These are phyloP conservation scores for Gryllus longicercus DNA, from an alignment of 2,888 invertebrate genomes.

Conservation along the genomic window DNA sequence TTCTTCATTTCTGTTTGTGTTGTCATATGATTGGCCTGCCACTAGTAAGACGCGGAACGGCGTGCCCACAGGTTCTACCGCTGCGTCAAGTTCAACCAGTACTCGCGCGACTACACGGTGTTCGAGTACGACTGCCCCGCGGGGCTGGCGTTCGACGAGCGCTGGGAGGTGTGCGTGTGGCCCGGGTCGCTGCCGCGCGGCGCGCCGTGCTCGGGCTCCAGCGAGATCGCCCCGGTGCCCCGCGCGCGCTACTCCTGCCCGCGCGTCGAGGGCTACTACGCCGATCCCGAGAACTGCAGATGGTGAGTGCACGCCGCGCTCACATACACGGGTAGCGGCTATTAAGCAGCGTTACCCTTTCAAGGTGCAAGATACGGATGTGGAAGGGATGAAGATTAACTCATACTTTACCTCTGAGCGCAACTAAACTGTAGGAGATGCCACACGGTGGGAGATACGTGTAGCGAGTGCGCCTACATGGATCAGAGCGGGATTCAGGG, in stretches of 20 bases:
- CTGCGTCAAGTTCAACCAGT: conserved; percentile 76
- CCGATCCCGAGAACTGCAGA: conserved; percentile 75
- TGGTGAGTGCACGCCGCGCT: conserved; percentile 48
- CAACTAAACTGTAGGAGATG: too few species aligned
- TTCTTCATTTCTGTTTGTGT: too few species aligned
- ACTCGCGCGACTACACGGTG: conserved; percentile 68
- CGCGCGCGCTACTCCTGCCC: conserved; percentile 65
- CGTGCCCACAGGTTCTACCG: conserved; percentile 62
- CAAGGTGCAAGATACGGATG: too few species aligned
- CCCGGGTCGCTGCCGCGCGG: conserved; percentile 69
- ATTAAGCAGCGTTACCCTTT: too few species aligned
- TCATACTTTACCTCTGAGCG: too few species aligned
- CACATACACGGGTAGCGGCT: too few species aligned
- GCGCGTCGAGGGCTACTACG: conserved; percentile 66
- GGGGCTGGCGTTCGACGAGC: conserved; percentile 71
- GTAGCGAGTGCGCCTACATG: too few species aligned
- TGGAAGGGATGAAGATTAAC: too few species aligned
- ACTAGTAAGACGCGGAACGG: not conserved
- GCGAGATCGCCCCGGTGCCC: conserved; percentile 74
- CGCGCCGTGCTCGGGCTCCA: conserved; percentile 68
- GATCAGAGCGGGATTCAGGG: too few species aligned
- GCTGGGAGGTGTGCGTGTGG: conserved; percentile 78
- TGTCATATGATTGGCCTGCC: too few species aligned
- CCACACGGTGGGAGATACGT: too few species aligned
- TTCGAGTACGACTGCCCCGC: conserved; percentile 79